phyloP scores from a whole-genome alignment of 2,797 vertebrate genomes.

The Remorina albescens region DNA sequence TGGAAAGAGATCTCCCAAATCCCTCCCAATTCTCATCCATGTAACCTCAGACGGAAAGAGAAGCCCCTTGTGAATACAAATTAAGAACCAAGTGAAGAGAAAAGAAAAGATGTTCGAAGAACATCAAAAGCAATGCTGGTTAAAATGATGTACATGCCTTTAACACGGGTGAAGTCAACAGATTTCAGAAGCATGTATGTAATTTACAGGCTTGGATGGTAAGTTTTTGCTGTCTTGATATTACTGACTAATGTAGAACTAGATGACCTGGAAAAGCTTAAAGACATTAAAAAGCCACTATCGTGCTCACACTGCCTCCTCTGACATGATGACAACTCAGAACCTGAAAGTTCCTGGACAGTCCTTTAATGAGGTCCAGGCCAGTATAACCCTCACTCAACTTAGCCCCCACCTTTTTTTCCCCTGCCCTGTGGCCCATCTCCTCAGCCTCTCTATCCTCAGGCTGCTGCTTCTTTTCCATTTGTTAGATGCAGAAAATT shows the following conservation, averaged over 20 bases:
- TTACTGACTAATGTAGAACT: slow-evolving; percentile 31
- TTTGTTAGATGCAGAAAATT: slow-evolving; percentile 28
- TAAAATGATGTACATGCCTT: slow-evolving; percentile 60
- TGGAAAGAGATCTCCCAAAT: slow-evolving; percentile 65
- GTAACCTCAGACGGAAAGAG: slow-evolving; percentile 63
- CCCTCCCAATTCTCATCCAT: slow-evolving; percentile 69
- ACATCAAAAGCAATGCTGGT: slow-evolving; percentile 60
- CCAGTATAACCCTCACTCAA: slow-evolving; percentile 53
- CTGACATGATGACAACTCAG: slow-evolving; percentile 53
- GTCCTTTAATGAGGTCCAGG: slow-evolving; percentile 73
- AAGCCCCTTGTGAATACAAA: slow-evolving; percentile 67
- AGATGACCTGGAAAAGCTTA: slow-evolving; percentile 47
- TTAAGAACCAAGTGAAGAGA: slow-evolving; percentile 59
- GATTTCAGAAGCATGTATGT: slow-evolving; percentile 38
- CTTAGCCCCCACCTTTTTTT: slow-evolving; percentile 24
- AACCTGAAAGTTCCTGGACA: slow-evolving; percentile 60
- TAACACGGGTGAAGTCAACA: slow-evolving; percentile 48
- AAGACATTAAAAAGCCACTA: slow-evolving; percentile 43
- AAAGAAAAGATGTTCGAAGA: slow-evolving; percentile 59
- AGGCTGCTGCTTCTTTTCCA: slow-evolving; percentile 21
- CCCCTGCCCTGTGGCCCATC: slow-evolving; percentile 9
- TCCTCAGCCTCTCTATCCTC: slow-evolving; percentile 10
- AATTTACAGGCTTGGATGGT: slow-evolving; percentile 31
- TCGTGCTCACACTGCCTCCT: slow-evolving; percentile 35
- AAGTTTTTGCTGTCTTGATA: slow-evolving; percentile 38